A percentile compares a stretch with the other conserved stretches of the same genome.
Evolutionary conservation across 2,888 invertebrate genomes (phyloP).

Genomic region (Noctua comes): DNA sequence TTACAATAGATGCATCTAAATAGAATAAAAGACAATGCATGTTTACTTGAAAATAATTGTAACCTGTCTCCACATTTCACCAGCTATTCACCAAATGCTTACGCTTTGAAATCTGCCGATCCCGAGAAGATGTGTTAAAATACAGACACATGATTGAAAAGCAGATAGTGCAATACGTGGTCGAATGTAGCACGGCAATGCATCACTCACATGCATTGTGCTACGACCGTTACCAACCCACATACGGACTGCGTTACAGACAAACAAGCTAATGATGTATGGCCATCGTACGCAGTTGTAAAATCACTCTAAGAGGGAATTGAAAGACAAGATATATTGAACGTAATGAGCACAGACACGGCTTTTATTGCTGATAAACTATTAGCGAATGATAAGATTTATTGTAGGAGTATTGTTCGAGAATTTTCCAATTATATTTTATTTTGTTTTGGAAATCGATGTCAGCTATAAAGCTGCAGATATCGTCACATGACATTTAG

Average conservation of each 20-base stretch:
- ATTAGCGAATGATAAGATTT: conserved; percentile 53
- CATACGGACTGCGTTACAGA: conserved; percentile 76
- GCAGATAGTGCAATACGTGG: conserved; percentile 64
- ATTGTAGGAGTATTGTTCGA: conserved; percentile 23
- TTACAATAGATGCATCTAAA: neutral
- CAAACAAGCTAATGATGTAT: conserved; percentile 85
- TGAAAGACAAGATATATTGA: conserved; percentile 72
- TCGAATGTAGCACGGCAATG: conserved; percentile 83
- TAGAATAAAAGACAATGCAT: neutral
- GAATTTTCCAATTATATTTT: conserved; percentile 13
- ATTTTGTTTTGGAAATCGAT: conserved; percentile 12
- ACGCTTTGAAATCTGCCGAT: neutral
- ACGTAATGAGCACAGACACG: conserved; percentile 70
- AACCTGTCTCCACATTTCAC: neutral
- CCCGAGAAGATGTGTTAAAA: conserved; percentile 38
- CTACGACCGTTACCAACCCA: conserved; percentile 86
- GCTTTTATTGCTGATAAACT: conserved; percentile 59
- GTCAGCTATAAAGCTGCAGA: neutral
- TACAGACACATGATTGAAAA: conserved; percentile 62
- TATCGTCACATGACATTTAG: neutral
- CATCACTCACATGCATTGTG: conserved; percentile 84
- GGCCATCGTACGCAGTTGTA: conserved; percentile 70
- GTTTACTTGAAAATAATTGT: neutral
- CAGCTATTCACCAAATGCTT: neutral
- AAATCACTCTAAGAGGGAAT: conserved; percentile 71